A percentile compares a stretch with the other conserved stretches of the same genome.
These are phyloP conservation scores for Kradibia gibbosae DNA, from an alignment of 1,140 invertebrate species.

Conservation along the genomic window DNA sequence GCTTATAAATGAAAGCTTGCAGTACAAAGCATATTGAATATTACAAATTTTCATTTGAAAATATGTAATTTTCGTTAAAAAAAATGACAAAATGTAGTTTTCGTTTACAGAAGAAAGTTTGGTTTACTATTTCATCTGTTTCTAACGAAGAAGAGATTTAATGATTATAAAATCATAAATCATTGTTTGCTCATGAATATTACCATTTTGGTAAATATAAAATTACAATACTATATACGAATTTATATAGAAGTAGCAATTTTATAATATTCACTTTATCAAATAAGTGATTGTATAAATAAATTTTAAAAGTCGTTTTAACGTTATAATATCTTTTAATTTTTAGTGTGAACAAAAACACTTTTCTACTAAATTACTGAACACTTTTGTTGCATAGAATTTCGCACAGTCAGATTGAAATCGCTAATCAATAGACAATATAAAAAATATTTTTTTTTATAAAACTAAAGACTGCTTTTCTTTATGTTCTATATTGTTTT, in stretches of 20 bases:
- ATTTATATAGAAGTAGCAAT: neutral
- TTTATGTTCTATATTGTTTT: neutral
- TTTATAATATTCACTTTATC: neutral
- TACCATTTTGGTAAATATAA: no score
- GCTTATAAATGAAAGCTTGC: slow-evolving; percentile 39
- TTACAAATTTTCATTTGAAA: slow-evolving; percentile 46
- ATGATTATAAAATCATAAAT: no score
- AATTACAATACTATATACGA: neutral
- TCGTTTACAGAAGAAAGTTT: no score
- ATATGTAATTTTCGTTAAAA: no score
- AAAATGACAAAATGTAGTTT: no score
- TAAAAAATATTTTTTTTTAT: neutral
- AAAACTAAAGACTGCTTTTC: neutral
- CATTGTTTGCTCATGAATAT: no score
- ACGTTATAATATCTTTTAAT: neutral
- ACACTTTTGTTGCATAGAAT: neutral
- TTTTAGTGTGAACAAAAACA: neutral
- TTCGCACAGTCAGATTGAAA: neutral
- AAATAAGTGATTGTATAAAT: neutral
- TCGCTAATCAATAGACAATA: neutral
- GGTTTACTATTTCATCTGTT: no score
- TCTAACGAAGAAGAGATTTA: no score
- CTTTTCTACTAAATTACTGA: neutral
- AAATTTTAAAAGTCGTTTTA: neutral
- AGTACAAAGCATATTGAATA: slow-evolving; percentile 24